These are phyloP conservation scores for Cryptoblepharus egeriae DNA, from an alignment of 2,797 vertebrate genomes.

Conservation along the genomic window DNA sequence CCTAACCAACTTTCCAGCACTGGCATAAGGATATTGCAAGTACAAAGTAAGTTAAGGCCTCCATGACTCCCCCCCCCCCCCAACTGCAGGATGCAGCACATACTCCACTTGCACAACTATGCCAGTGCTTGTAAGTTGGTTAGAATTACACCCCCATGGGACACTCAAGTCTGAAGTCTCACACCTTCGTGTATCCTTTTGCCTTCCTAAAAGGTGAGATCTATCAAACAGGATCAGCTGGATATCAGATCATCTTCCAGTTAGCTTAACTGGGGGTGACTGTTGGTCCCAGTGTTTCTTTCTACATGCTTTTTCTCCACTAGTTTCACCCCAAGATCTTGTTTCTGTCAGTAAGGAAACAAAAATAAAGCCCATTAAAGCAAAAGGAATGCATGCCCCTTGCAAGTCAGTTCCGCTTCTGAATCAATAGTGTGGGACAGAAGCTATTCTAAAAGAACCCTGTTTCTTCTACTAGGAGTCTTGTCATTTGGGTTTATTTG, in stretches of 20 bases:
- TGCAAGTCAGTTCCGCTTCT: constrained; percentile 2
- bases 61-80: too few species aligned
- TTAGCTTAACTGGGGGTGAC: background rate
- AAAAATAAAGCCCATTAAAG: background rate
- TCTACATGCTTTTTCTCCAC: background rate
- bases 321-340: background rate
- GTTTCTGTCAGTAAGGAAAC: background rate
- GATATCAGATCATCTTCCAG: background rate
- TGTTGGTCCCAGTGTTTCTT: background rate
- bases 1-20: too few species aligned
- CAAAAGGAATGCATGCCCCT: background rate
- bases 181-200: too few species aligned
- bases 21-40: too few species aligned
- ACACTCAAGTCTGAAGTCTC: too few species aligned
- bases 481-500: background rate
- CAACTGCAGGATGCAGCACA: too few species aligned
- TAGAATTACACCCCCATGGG: too few species aligned
- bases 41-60: too few species aligned
- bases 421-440: background rate
- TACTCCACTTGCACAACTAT: too few species aligned
- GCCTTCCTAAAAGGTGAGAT: too few species aligned
- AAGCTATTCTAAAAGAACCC: background rate
- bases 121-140: too few species aligned
- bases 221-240: background rate
- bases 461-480: background rate